phyloP scores from a whole-genome alignment of 2,113 vertebrate species.

The Limnothrissa miodon region DNA sequence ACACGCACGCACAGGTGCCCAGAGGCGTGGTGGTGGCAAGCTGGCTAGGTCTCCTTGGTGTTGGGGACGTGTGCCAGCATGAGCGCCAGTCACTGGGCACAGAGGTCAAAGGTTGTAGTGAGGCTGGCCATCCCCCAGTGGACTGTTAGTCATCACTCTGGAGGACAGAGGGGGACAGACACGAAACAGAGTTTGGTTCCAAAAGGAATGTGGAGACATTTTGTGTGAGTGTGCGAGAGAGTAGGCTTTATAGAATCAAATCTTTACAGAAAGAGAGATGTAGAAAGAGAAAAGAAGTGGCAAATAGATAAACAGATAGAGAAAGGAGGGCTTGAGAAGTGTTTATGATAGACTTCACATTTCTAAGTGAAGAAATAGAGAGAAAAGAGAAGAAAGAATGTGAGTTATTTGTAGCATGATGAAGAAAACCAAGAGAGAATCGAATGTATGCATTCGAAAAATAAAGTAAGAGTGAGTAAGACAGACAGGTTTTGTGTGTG shows the following conservation, averaged over 20 bases:
- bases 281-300: background rate
- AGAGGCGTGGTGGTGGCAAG: background rate
- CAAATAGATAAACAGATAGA: too few relatives aligned
- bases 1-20: background rate
- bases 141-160: conserved; percentile 67
- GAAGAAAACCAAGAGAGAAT: too few relatives aligned
- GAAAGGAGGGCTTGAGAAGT: too few relatives aligned
- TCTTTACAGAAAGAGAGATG: background rate
- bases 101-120: conserved; percentile 48
- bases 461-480: background rate
- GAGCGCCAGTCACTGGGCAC: conserved; percentile 59
- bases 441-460: background rate
- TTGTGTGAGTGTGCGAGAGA: conserved; percentile 24
- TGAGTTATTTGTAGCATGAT: too few relatives aligned
- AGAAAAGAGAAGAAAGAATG: conserved; percentile 37
- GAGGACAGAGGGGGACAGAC: background rate
- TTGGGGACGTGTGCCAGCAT: conserved; percentile 62
- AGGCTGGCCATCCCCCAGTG: conserved; percentile 66
- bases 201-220: background rate
- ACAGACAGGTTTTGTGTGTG: conserved; percentile 21
- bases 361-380: too few relatives aligned
- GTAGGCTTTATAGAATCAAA: background rate
- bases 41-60: conserved; percentile 8
- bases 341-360: too few relatives aligned
- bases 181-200: background rate